Evolutionary conservation across 2,888 invertebrate genomes (phyloP).

Genomic region (Ceriagrion tenellum): DNA sequence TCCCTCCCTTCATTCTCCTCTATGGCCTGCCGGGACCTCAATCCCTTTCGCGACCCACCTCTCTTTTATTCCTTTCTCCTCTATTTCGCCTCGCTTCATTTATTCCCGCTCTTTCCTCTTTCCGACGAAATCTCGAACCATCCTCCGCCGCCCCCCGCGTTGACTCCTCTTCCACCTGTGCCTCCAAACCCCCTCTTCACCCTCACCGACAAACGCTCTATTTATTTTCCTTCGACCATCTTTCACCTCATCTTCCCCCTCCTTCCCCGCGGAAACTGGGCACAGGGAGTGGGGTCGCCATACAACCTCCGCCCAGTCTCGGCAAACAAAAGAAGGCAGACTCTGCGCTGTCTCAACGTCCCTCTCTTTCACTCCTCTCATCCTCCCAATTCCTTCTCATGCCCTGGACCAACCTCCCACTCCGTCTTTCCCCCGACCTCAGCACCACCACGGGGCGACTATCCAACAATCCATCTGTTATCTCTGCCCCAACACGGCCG

Average conservation of each 20-base stretch:
- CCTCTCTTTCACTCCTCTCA: no score
- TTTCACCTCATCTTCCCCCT: neutral
- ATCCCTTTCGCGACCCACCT: neutral
- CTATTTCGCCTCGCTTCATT: neutral
- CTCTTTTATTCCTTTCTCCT: neutral
- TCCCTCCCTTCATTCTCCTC: neutral
- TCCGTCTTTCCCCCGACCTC: neutral
- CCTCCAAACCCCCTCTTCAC: neutral
- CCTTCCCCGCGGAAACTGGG: no score
- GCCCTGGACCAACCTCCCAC: neutral
- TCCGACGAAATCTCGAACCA: neutral
- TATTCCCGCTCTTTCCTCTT: neutral
- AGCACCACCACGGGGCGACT: neutral
- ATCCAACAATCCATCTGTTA: conserved; percentile 60
- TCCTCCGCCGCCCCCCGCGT: neutral
- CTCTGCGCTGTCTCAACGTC: neutral
- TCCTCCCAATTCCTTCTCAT: neutral
- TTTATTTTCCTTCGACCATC: neutral
- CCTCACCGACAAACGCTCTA: neutral
- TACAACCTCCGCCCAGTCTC: neutral
- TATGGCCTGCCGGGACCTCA: neutral
- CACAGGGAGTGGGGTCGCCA: neutral
- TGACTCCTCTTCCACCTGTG: conserved; percentile 1
- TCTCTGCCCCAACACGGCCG: conserved; percentile 37
- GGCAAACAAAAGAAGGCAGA: neutral